phyloP scores from a whole-genome alignment of 2,888 invertebrate species.

The Sarcophaga variegata region DNA sequence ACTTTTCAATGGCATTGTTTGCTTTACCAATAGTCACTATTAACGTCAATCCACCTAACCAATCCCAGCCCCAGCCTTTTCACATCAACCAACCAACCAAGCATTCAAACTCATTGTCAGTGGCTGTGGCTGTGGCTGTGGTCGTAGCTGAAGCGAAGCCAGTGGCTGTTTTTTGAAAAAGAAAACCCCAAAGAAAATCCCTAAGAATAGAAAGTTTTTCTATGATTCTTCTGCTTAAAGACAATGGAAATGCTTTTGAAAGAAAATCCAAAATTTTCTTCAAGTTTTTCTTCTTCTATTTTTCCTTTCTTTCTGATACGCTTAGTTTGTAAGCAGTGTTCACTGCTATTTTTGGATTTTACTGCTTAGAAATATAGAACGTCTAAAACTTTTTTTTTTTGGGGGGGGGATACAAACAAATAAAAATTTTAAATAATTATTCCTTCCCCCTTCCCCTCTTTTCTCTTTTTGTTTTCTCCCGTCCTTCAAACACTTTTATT shows the following conservation, averaged over 20 bases:
- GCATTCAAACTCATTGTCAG: conserved; percentile 47
- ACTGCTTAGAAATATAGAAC: background rate
- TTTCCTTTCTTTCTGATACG: background rate
- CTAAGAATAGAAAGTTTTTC: background rate
- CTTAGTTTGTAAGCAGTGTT: background rate
- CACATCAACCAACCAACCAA: conserved; percentile 23
- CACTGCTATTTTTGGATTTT: background rate
- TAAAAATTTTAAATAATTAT: background rate
- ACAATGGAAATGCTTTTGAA: background rate
- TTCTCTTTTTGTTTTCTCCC: background rate
- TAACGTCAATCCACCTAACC: no score
- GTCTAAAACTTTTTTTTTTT: background rate
- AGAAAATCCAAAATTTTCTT: background rate
- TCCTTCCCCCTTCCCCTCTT: background rate
- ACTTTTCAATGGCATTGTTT: conserved; percentile 71
- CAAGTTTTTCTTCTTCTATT: background rate
- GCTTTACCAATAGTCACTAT: conserved; percentile 20
- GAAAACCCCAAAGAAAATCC: no score
- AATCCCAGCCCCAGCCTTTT: no score
- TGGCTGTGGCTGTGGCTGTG: conserved; percentile 15
- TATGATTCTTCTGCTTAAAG: background rate
- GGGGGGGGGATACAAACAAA: no score
- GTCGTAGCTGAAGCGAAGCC: no score
- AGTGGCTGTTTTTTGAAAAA: no score
- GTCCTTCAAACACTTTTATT: background rate